A percentile compares a stretch with the other conserved stretches of the same genome.
Evolutionary conservation across 2,888 invertebrate species (phyloP).

Genomic region (Diloba caeruleocephala): DNA sequence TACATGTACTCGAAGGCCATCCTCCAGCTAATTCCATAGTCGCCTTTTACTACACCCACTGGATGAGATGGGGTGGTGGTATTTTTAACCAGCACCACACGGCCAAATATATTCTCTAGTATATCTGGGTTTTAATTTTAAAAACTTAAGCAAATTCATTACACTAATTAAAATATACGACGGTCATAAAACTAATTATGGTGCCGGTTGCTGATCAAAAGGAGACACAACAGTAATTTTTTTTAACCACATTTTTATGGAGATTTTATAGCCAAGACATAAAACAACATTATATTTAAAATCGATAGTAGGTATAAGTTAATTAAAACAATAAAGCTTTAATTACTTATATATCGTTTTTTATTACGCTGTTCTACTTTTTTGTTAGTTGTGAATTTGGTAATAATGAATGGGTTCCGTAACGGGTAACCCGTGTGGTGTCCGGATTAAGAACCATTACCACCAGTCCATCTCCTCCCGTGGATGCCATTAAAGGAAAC

Average conservation of each 20-base stretch:
- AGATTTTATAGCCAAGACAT: constrained; percentile 43
- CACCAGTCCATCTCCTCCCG: too few species aligned
- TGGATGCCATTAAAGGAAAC: too few species aligned
- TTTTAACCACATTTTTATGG: constrained; percentile 44
- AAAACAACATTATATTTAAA: constrained; percentile 46
- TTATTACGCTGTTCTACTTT: background rate
- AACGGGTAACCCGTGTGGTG: too few species aligned
- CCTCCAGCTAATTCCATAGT: too few species aligned
- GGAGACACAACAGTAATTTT: constrained; percentile 30
- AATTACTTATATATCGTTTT: constrained; percentile 32
- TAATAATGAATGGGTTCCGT: background rate
- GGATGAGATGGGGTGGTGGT: too few species aligned
- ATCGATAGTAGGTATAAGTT: constrained; percentile 32
- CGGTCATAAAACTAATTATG: constrained; percentile 45
- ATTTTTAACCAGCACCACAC: too few species aligned
- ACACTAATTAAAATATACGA: constrained; percentile 44
- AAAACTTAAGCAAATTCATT: constrained; percentile 17
- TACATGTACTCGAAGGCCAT: too few species aligned
- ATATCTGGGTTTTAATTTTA: background rate
- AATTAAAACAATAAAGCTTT: constrained; percentile 40
- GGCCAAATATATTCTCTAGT: too few species aligned
- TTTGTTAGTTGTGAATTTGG: constrained; percentile 2
- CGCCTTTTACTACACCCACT: too few species aligned
- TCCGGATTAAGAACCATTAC: too few species aligned
- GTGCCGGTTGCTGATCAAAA: constrained; percentile 29